Base-by-base conservation (phyloP, 1,140 invertebrate genomes). In the Bombus waltoni region DNA sequence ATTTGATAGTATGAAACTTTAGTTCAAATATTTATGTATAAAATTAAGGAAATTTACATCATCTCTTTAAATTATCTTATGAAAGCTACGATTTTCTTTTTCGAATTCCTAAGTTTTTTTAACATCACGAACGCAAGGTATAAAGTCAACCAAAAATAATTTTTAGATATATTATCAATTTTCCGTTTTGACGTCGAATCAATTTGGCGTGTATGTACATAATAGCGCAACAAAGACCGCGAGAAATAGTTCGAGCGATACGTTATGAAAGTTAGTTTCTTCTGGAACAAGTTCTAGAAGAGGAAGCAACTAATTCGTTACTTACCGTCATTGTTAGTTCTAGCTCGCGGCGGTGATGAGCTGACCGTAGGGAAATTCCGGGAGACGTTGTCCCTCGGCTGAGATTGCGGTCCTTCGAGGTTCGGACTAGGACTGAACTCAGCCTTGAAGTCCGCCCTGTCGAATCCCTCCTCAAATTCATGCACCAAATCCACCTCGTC, bases 401-500 rank as follows among this genome's bases (percentile, higher is more conserved):
- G 94, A 8, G 93, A 94, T 87, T 94, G 94, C 38, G 94, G 94
- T 28, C 94, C 93, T 85, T 95, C 95, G 80, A 95, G 92, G 72
- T 95, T 96, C 65, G 95, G 96, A 68, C 94, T 95, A 28, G 95
- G 96, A 75, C 94, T 96, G 91, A 94, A 96, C 83, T 94, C 95
- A 28, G 94, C 94, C 42, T 93, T 92, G 76, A 95, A 94, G 90
- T 96, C 95, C 10, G 94, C 94, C 18, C 94, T 92, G 78, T 95
- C 95, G 88, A 95, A 95, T 15, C 95, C 94, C 77, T 96, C 94
- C 85, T 95, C 95, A 80, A 95, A 94, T 75, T 96, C 95, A 59
- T 95, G 92, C 68, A 95, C 94, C 53, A 94, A 87, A 80, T 96
- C 95, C 85, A 95, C 91, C 91, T 98, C 97, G 90, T 98, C 98